Conservation (phyloP, 2,113 vertebrate genomes). For the Carettochelys insculpta region DNA sequence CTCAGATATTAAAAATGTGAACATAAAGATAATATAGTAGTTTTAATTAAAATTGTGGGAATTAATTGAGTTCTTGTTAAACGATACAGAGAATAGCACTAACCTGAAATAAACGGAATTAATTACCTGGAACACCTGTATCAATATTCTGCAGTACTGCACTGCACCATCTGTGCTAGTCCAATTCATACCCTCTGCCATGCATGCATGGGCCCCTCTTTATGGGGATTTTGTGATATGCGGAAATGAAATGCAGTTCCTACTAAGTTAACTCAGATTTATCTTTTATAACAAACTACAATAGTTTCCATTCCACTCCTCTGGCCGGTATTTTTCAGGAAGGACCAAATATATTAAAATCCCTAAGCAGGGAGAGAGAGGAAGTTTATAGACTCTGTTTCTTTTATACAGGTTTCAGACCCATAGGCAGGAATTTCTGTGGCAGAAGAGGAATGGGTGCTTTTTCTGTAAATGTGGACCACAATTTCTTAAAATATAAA, state of each 20-base stretch:
- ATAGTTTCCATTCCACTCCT: background rate
- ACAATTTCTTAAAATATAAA: too few relatives aligned
- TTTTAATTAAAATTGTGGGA: background rate
- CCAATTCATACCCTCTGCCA: too few relatives aligned
- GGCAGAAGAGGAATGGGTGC: too few relatives aligned
- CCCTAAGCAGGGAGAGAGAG: background rate
- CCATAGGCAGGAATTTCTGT: too few relatives aligned
- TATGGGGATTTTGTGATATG: background rate
- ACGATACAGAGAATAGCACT: background rate
- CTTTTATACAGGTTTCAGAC: background rate
- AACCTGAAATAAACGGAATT: background rate
- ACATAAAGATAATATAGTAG: background rate
- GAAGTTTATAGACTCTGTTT: background rate
- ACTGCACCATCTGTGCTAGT: background rate
- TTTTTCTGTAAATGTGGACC: too few relatives aligned
- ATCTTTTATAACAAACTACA: background rate
- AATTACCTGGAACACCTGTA: rapidly evolving
- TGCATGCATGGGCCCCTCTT: background rate
- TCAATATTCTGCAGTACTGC: background rate
- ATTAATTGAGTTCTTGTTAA: background rate
- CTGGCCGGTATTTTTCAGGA: background rate
- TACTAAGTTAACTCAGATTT: background rate
- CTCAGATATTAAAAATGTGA: background rate
- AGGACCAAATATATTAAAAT: background rate
- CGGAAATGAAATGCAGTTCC: background rate